These are phyloP conservation scores for Sebastolobus altivelis DNA, from an alignment of 2,797 vertebrate species.

Conservation along the genomic window DNA sequence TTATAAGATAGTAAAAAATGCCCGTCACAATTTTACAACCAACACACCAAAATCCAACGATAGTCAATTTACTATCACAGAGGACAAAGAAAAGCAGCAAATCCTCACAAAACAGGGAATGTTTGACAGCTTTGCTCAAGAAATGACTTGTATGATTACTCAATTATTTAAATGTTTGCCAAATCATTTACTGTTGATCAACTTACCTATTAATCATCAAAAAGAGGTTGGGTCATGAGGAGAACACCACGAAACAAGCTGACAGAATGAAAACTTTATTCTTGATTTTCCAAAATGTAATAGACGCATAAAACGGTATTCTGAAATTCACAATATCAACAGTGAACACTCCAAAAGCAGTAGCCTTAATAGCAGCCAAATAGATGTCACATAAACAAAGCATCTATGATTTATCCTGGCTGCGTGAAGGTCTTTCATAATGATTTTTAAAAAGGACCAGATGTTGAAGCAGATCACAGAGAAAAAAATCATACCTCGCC, in stretches of 20 bases:
- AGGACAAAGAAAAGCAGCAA: neutral
- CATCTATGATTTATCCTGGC: neutral
- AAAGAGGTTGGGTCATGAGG: neutral
- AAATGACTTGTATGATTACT: neutral
- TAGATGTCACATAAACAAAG: constrained; percentile 2
- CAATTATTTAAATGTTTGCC: neutral
- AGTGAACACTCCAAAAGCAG: neutral
- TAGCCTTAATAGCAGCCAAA: neutral
- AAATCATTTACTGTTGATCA: neutral
- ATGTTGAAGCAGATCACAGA: constrained; percentile 9
- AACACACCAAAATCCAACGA: neutral
- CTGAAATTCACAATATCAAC: neutral
- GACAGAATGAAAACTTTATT: neutral
- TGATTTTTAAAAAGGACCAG: constrained; percentile 24
- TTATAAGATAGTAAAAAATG: neutral
- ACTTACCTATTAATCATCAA: neutral
- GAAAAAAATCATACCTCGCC: neutral
- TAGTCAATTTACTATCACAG: neutral
- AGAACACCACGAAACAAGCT: neutral
- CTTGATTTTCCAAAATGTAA: neutral
- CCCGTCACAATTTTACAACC: neutral
- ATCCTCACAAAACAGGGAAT: neutral
- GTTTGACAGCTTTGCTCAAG: neutral
- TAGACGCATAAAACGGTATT: neutral
- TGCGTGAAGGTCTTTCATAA: constrained; percentile 14